phyloP scores from a whole-genome alignment of 2,888 invertebrate species.

The Tachina lurida region DNA sequence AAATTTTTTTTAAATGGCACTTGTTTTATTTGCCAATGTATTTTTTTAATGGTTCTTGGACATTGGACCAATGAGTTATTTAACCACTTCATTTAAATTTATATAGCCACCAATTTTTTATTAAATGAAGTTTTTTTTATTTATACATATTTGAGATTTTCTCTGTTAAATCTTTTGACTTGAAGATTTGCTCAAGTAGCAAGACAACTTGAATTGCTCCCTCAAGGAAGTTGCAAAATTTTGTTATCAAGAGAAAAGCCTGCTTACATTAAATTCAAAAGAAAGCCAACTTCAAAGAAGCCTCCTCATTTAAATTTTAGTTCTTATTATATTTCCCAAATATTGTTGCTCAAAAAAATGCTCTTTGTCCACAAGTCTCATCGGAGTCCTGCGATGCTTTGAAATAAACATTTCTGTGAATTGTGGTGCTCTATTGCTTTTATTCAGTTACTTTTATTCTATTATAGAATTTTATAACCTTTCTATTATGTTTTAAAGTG shows the following conservation, averaged over 20 bases:
- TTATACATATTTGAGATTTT: too few relatives aligned
- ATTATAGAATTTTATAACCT: not conserved
- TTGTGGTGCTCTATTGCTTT: conserved; percentile 24
- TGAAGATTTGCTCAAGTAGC: too few relatives aligned
- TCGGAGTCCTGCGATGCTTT: conserved; percentile 23
- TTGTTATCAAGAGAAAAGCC: not conserved
- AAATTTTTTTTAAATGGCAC: not conserved
- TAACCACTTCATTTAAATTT: too few relatives aligned
- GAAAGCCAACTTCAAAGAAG: not conserved
- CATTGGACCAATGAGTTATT: too few relatives aligned
- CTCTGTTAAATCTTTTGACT: too few relatives aligned
- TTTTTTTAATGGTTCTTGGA: too few relatives aligned
- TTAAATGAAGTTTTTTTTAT: too few relatives aligned
- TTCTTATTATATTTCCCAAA: not conserved
- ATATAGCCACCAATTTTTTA: too few relatives aligned
- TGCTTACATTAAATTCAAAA: not conserved
- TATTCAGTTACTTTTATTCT: conserved; percentile 5
- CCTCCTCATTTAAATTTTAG: not conserved
- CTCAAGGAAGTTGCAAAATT: not conserved
- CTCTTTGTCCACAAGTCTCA: not conserved
- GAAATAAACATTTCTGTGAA: conserved; percentile 50
- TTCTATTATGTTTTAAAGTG: conserved; percentile 30
- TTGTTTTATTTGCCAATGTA: not conserved
- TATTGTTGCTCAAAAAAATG: not conserved
- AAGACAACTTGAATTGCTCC: not conserved